Percentiles rank a stretch among this genome's conserved stretches.
Evolutionary conservation across 1,140 invertebrate genomes (phyloP).

Genomic region (Ylistrum balloti): DNA sequence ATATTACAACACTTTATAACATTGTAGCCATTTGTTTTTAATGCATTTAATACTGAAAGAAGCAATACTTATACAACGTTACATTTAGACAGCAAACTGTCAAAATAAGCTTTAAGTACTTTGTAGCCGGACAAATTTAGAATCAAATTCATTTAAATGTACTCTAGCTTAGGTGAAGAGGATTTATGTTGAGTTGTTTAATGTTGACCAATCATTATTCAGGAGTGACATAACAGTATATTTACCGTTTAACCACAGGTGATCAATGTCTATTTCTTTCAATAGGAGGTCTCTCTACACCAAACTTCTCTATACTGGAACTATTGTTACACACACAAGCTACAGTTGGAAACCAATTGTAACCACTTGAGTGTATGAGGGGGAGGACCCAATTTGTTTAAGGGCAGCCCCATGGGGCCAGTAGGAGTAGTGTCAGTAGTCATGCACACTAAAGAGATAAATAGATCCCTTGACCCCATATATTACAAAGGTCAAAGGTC

Average conservation of each 20-base stretch:
- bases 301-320: neutral
- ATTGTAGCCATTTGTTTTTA: neutral
- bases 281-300: constrained; percentile 4
- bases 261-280: constrained; percentile 26
- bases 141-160: constrained; percentile 5
- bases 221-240: constrained; percentile 25
- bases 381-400: neutral
- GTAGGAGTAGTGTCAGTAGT: neutral
- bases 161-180: neutral
- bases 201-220: neutral
- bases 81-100: neutral
- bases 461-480: constrained; percentile 6
- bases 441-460: constrained; percentile 8
- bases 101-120: neutral
- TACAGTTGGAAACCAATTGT: neutral
- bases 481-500: neutral
- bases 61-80: neutral
- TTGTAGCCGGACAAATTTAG: neutral
- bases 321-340: neutral
- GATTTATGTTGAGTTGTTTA: neutral
- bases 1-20: constrained; percentile 3
- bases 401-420: constrained; percentile 26
- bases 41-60: neutral
- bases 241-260: constrained; percentile 34
- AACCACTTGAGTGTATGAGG: constrained; percentile 12